Evolutionary conservation across 64 coral and sea anemone genomes (phyloP).

Genomic region (Pachyseris speciosa): DNA sequence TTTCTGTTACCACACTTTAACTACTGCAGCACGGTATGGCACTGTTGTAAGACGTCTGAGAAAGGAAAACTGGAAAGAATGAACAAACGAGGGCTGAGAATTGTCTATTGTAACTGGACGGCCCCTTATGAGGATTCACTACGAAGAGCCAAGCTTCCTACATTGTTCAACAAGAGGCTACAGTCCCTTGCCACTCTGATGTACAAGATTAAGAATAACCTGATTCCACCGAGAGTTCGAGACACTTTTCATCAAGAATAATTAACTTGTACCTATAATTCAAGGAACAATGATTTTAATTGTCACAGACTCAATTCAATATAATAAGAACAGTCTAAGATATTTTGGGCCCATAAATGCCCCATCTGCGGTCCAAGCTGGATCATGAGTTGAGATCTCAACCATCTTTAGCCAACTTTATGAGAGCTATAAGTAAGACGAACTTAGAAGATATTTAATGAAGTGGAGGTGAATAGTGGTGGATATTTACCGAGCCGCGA

Average conservation of each 20-base stretch:
- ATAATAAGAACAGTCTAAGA: constrained; percentile 41
- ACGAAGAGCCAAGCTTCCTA: constrained; percentile 38
- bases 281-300: constrained; percentile 58
- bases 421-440: too few species aligned
- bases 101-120: constrained; percentile 68
- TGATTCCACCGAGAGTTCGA: constrained; percentile 37
- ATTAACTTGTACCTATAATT: constrained; percentile 28
- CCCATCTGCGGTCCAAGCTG: constrained; percentile 47
- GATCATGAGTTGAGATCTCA: too few species aligned
- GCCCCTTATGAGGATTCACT: constrained; percentile 60
- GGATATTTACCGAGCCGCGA: too few species aligned
- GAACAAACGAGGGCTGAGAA: constrained; percentile 54
- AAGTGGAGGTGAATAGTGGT: too few species aligned
- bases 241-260: constrained; percentile 30
- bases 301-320: constrained; percentile 19
- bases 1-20: constrained; percentile 29
- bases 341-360: constrained; percentile 63
- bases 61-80: constrained; percentile 55
- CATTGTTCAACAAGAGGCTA: constrained; percentile 50
- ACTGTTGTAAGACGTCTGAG: constrained; percentile 62
- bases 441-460: too few species aligned
- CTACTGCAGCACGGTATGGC: constrained; percentile 53
- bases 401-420: too few species aligned
- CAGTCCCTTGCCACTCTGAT: constrained; percentile 63
- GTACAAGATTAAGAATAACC: constrained; percentile 65